These are phyloP conservation scores for Pavo muticus DNA, from an alignment of 2,113 vertebrate genomes.

Conservation along the genomic window DNA sequence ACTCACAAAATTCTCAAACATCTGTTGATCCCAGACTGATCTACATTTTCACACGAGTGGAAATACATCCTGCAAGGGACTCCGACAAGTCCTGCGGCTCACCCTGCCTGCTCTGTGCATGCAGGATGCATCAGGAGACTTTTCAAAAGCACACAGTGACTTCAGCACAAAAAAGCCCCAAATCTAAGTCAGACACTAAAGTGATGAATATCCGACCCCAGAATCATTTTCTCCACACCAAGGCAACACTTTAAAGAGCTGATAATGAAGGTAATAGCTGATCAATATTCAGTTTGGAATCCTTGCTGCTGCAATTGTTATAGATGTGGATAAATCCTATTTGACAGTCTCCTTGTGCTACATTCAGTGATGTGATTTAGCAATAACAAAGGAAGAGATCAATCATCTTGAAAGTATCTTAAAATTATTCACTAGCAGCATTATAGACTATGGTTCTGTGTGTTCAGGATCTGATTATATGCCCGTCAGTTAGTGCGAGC, in stretches of 20 bases:
- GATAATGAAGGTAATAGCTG: not conserved
- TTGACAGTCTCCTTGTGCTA: not conserved
- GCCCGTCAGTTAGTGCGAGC: not conserved
- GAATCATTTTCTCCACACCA: not conserved
- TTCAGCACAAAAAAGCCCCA: not conserved
- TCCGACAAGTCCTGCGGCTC: not conserved
- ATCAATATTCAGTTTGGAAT: not conserved
- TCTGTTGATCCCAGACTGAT: not conserved
- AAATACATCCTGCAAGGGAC: not conserved
- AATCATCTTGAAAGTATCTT: not conserved
- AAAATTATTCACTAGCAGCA: not conserved
- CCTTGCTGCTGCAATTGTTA: not conserved
- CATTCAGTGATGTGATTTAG: not conserved
- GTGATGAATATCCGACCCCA: not conserved
- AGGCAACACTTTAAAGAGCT: not conserved
- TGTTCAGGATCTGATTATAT: not conserved
- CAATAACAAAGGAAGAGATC: not conserved
- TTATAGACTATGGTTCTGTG: not conserved
- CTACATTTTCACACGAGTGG: not conserved
- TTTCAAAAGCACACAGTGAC: not conserved
- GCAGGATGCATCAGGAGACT: not conserved
- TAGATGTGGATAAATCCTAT: not conserved
- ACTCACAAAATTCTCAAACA: not conserved
- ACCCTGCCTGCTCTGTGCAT: not conserved
- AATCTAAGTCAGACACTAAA: not conserved